A percentile compares a stretch with the other conserved stretches of the same genome.
Evolutionary conservation across 2,113 vertebrate genomes (phyloP).

Genomic region (Carassius auratus): DNA sequence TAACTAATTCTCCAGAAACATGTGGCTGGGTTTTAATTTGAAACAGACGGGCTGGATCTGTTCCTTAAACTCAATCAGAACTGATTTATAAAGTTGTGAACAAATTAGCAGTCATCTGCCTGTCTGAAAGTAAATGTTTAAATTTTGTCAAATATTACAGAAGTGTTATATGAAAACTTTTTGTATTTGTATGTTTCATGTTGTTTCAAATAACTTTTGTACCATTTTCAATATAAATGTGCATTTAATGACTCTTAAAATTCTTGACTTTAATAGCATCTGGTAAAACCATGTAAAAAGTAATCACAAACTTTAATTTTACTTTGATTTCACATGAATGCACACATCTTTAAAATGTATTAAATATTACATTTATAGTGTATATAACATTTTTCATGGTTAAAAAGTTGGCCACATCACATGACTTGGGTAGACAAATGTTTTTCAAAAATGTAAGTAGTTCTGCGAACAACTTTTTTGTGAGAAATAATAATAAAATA

Average conservation of each 20-base stretch:
- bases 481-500: not conserved
- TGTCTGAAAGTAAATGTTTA: conserved; percentile 52
- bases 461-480: not conserved
- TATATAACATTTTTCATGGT: not conserved
- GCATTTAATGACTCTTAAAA: not conserved
- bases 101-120: conserved; percentile 68
- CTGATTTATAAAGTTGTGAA: conserved; percentile 72
- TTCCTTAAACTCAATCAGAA: conserved; percentile 58
- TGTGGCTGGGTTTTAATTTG: conserved; percentile 63
- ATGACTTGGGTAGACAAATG: not conserved
- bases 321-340: not conserved
- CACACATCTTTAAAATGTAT: not conserved
- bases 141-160: not conserved
- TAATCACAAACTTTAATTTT: not conserved
- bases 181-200: not conserved
- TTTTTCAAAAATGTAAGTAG: not conserved
- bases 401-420: not conserved
- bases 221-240: not conserved
- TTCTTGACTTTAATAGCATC: too few species aligned
- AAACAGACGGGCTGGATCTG: conserved; percentile 65
- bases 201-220: not conserved
- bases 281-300: not conserved
- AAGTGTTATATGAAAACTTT: not conserved
- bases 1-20: conserved; percentile 53
- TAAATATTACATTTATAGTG: too few species aligned